Base-by-base conservation (phyloP, 2,797 vertebrate species). In the Gobionotothen gibberifrons region DNA sequence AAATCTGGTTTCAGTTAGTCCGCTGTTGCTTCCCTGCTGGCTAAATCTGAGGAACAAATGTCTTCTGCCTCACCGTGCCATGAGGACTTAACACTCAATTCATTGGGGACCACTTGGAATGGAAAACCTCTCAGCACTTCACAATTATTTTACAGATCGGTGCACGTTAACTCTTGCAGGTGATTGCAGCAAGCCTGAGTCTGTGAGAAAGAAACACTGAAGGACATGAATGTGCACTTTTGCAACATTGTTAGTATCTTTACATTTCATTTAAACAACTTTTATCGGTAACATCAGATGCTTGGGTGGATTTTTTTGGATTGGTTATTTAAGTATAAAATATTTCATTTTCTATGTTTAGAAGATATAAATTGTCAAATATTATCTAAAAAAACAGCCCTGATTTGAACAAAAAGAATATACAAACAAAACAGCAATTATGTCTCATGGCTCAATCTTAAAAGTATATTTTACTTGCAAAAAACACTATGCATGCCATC, bases 71-170 rank as follows among this genome's bases (percentile, higher is more conserved):
- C 79, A 76, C 82, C 39, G 62, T 86, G 78, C 89, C 82, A 84
- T 73, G 72, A 85, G 82, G 87, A 88, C 87, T 92, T 92, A 91
- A 90, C 92, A 90, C 87, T 89, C 77, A 81, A 88, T 80, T 82
- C 92, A 87, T 22, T 66, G 70, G 90, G 88, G 90, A 88, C 77
- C 85, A 84, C 88, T 89, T 90, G 84, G 82, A 84, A 89, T 78
- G 83, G 74, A 87, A 93, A 91, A 83, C 81, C 90, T 90, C 86
- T 91, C 90, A 92, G 86, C 90, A 85, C 89, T 91, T 90, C 77
- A 79, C 81, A 85, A 89, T 91, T 89, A 91, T 87, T 91, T 90
- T 89, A 89, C 90, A 92, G 82, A 92, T 92, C 85, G 74, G 81
- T 79, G 86, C 88, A 90, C 85, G 74, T 92, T 89, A 92, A 88